Evolutionary conservation across 2,888 invertebrate genomes (phyloP), one percentile per base, ranked within the genome.

Genomic region (Cerceris ruficornis): DNA sequence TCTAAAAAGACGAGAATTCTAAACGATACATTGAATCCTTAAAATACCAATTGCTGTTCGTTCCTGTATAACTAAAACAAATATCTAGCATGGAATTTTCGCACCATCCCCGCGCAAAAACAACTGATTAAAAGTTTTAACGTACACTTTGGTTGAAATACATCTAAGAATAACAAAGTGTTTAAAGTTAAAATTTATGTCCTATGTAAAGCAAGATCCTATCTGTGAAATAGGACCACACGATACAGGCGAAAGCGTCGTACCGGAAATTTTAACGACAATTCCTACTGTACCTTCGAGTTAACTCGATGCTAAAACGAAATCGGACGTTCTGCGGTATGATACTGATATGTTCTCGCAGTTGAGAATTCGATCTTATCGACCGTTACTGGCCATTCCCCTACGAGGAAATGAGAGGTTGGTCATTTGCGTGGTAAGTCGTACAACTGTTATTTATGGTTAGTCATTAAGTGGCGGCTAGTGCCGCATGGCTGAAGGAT

Each of bases 361-460:
- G 14, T 59, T 13, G 42, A 41, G 15, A 13, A 60, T 69, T 41
- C 66, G 61, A 81, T 57, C 52, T 49, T 70, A 65, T 81, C 70
- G 65, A 49, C 14, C 64, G 8, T 13, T 60, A 15, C 57, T 61
- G 69, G 61, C 64, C 52, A 64, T 69, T 66, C 62, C 43, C 66
- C 43, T 42, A 49, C 50, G 72, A 41, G 39, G 50, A 64, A 72
- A 54, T 42, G 67, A 17, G 43, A 42, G 66, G 52, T 28, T 41
- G 66, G 46, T 70, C 68, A 76, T 69, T 77, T 67, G 77, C 72
- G 65, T 57, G 73, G 72, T 69, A 71, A 75, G 62, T 70, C 46
- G 70, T 17, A 7, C 60, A 46, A 6, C 62, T 59, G 68, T 83
- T 80, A 82, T 80, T 83, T 80, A 77, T 54, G 65, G 41, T 43